Evolutionary conservation across 2,888 invertebrate genomes (phyloP), one percentile per base, ranked within the genome.

Genomic region (Adelphocoris suturalis): DNA sequence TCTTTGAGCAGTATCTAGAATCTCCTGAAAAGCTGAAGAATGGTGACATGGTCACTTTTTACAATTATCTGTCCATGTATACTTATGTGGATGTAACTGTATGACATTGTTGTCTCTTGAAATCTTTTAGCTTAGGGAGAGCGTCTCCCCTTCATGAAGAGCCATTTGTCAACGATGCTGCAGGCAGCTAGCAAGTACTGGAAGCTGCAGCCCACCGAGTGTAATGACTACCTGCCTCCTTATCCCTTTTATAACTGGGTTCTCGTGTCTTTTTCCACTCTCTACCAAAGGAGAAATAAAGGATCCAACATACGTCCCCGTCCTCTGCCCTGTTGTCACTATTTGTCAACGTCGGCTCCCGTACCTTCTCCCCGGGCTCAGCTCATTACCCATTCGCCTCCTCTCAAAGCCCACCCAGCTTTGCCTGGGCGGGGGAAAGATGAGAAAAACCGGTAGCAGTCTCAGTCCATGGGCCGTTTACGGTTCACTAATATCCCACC

Each of bases 281-380:
- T n/a, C 80, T 5, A 28, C 80, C 80, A 37, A 23, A 23, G 28
- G 82, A 82, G 52, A 52, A 52, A 52, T 48, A 52, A 48, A 82
- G 13, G 47, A 52, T 52, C 23, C 82, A 82, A 47, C 82, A 46
- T 48, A 52, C 82, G 82, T 52, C 47, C 27, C 52, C 82, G 48
- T 85, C 85, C 55, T 46, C 61, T 28, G 28, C 57, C 37, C 61
- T 27, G 85, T 85, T 85, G 85, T 85, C 85, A 85, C 85, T 85
- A 85, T 85, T 85, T 85, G 85, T 85, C 85, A 85, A 85, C 85
- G 85, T 85, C 85, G 55, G 61, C 85, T 57, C 57, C 57, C 28
- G 28, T 37, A 57, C 55, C 85, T 55, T 27, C 23, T 13, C 61
- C 28, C 48, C 1, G 61, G 52, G 23, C 82, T 52, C 28, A 68